phyloP scores from a whole-genome alignment of 2,113 vertebrate genomes.

The Hemiscyllium ocellatum region DNA sequence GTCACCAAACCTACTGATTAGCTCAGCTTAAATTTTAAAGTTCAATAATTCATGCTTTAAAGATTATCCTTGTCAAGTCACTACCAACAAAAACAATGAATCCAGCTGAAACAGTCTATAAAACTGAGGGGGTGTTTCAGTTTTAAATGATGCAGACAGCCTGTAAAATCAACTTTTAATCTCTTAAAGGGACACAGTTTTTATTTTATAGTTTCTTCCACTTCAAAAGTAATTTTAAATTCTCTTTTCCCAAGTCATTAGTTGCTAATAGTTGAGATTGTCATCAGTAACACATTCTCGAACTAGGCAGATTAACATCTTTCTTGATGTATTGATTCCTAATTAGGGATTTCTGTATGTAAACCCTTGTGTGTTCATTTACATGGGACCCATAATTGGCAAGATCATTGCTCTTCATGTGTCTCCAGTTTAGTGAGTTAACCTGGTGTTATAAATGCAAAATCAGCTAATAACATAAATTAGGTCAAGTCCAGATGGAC shows the following conservation, averaged over 20 bases:
- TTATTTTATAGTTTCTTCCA: not conserved
- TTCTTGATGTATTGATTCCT: slow-evolving; percentile 3
- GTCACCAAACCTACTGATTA: not conserved
- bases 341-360: not conserved
- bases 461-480: not conserved
- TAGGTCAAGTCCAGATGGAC: not conserved
- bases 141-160: slow-evolving; percentile 10
- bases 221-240: not conserved
- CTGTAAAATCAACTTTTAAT: slow-evolving; percentile 28
- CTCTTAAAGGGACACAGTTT: not conserved
- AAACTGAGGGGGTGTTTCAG: slow-evolving; percentile 7
- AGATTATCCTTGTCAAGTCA: slow-evolving; percentile 27
- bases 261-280: not conserved
- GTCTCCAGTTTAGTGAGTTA: not conserved
- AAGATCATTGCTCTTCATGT: not conserved
- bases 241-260: not conserved
- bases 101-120: slow-evolving; percentile 7
- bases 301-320: not conserved
- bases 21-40: not conserved
- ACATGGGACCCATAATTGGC: not conserved
- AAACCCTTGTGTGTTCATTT: not conserved
- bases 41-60: slow-evolving; percentile 32
- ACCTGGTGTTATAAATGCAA: not conserved
- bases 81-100: slow-evolving; percentile 24
- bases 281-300: not conserved